Evolutionary conservation across 2,113 vertebrate species (phyloP).

Genomic region (Tragulus kanchil): DNA sequence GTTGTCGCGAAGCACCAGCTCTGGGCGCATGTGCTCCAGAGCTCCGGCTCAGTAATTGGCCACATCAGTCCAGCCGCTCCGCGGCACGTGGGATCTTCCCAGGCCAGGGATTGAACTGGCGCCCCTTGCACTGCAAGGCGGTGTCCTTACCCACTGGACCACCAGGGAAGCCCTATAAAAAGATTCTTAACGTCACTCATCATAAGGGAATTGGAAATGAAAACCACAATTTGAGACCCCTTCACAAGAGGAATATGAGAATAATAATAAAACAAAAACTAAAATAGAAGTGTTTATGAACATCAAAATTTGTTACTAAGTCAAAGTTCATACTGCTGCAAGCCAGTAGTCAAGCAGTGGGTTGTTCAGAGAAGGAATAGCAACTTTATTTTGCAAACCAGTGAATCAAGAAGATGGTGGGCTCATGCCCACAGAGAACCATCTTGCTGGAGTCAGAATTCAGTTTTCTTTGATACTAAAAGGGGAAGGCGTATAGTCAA

Average conservation of each 20-base stretch:
- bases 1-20: no score
- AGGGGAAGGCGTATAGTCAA: background rate
- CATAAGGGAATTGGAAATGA: background rate
- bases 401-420: background rate
- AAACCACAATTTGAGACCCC: background rate
- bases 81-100: no score
- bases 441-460: background rate
- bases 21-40: no score
- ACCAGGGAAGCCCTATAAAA: no score
- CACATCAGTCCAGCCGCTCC: no score
- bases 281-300: background rate
- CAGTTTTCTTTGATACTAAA: background rate
- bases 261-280: background rate
- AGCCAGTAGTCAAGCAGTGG: background rate
- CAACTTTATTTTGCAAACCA: background rate
- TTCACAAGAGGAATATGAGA: background rate
- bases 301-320: background rate
- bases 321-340: background rate
- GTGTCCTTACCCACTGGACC: no score
- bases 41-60: no score
- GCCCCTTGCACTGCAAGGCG: no score
- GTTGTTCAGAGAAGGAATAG: background rate
- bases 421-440: background rate
- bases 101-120: no score
- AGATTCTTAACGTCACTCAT: background rate